Evolutionary conservation across 2,888 invertebrate species (phyloP), one percentile per base, ranked within the genome.

Genomic region (Volucella inanis): DNA sequence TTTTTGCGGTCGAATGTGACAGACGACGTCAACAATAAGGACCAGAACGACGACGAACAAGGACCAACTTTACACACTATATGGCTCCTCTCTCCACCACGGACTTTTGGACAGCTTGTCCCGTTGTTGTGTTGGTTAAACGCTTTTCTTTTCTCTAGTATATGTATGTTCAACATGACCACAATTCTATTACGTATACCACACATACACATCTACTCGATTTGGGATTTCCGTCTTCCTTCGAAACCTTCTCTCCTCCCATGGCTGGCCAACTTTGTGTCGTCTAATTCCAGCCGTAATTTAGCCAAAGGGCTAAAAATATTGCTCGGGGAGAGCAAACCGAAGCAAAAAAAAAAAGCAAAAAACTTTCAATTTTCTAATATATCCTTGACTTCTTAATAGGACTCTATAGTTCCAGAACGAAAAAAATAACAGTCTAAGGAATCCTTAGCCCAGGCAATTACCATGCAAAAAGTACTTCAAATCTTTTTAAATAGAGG

Each of bases 381-480:
- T 57, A 75, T 57, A 67, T 75, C 65, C 57, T 49, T 47, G 55
- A 49, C 6, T 65, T 57, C 64, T 49, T 57, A 47, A 54, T 54
- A 64, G 31, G 31, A 31, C 31, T 31, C 31, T 31, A 52, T 54
- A 67, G 52, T 72, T 72, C 31, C 10, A 38, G 43, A 11, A 55
- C 41, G 54, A 55, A n/a, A 61, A 47, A 59, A 61, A 45, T 45
- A 38, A 8, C 31, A 6, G 31, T 9, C 14, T 55, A 61, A 18
- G 43, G 52, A 54, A 70, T 41, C 61, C 47, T 41, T 47, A 71
- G 31, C 77, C 82, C 71, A 49, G 43, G 82, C 82, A 82, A 82
- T 82, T 82, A 77, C 71, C 77, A 77, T 55, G 71, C 54, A 70
- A 83, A 72, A 83, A 74, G 54, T 71, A 71, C 71, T 80, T 67